Evolutionary conservation across 1,140 invertebrate species (phyloP).

Genomic region (Sogatella furcifera): DNA sequence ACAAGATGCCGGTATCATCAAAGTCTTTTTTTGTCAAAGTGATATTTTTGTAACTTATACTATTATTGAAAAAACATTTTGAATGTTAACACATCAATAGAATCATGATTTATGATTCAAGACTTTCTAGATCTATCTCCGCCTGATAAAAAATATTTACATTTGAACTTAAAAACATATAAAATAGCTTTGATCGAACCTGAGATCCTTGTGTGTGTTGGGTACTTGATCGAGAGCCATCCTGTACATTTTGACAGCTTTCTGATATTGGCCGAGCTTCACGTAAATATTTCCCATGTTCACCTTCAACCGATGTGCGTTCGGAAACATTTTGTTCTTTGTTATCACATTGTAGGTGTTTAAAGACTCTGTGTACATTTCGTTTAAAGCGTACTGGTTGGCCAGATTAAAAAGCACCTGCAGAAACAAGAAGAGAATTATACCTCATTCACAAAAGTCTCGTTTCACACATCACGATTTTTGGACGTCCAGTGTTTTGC

Average conservation of each 20-base stretch:
- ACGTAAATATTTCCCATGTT: constrained; percentile 99
- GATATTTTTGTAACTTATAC: too few species aligned
- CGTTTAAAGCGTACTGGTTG: constrained; percentile 84
- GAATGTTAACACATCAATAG: too few species aligned
- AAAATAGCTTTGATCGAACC: constrained; percentile 40
- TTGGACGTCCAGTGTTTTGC: too few species aligned
- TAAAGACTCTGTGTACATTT: constrained; percentile 90
- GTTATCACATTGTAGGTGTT: constrained; percentile 88
- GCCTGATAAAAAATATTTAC: too few species aligned
- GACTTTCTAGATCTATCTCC: too few species aligned
- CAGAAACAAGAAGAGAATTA: neutral
- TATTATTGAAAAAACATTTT: too few species aligned
- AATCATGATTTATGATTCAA: too few species aligned
- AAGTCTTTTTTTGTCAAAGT: too few species aligned
- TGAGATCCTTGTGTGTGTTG: constrained; percentile 79
- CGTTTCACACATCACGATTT: too few species aligned
- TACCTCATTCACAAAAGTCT: too few species aligned
- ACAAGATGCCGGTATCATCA: too few species aligned
- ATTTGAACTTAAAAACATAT: too few species aligned
- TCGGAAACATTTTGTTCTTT: constrained; percentile 76
- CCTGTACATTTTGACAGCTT: constrained; percentile 94
- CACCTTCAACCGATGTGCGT: constrained; percentile 82
- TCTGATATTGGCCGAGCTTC: constrained; percentile 84
- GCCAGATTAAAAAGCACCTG: constrained; percentile 90
- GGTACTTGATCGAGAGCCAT: constrained; percentile 95